Evolutionary conservation across 2,888 invertebrate genomes (phyloP), one percentile per base, ranked within the genome.

Genomic region (Nipponacmea schrenckii): DNA sequence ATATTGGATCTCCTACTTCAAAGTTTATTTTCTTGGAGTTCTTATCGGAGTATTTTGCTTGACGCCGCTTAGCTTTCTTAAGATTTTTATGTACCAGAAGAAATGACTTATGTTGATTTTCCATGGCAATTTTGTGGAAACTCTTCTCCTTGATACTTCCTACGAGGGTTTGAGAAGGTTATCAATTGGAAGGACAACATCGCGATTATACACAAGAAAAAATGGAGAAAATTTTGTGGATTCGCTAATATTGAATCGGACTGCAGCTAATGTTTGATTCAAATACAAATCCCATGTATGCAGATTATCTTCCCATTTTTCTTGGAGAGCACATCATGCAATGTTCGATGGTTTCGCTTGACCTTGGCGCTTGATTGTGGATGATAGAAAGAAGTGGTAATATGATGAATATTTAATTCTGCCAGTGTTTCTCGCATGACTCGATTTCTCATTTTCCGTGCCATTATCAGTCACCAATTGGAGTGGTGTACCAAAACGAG

Each of bases 391-490:
- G 62, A 48, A 5, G 71, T 71, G 2, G 17, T 62, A 1, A 67
- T 45, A 62, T 71, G 71, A 39, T 67, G 14, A 15, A 71, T 62
- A 4, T 45, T 66, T 8, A 71, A 48, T 14, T 20, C 45, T 24
- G 15, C 45, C 17, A 71, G 26, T 3, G 67, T n/a, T 70, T 73
- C 73, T 17, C 45, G 67, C 48, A 70, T 63, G 10, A 56, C 31
- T 24, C 8, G 63, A 44, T n/a, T 73, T 73, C 8, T 50, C 67
- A 31, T 70, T 70, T 46, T 73, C 73, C n/a, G 67, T 50, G 0
- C 69, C 70, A 67, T 73, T 73, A 17, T 73, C 73, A 27, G 70
- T 68, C n/a, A n/a, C n/a, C n/a, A n/a, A n/a, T n/a, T n/a, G n/a
- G n/a, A n/a, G n/a, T n/a, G n/a, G n/a, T n/a, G n/a, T n/a, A n/a